Percentiles rank a stretch among this genome's conserved stretches.
Evolutionary conservation across 1,140 invertebrate genomes (phyloP).

Genomic region (Latrodectus geometricus): DNA sequence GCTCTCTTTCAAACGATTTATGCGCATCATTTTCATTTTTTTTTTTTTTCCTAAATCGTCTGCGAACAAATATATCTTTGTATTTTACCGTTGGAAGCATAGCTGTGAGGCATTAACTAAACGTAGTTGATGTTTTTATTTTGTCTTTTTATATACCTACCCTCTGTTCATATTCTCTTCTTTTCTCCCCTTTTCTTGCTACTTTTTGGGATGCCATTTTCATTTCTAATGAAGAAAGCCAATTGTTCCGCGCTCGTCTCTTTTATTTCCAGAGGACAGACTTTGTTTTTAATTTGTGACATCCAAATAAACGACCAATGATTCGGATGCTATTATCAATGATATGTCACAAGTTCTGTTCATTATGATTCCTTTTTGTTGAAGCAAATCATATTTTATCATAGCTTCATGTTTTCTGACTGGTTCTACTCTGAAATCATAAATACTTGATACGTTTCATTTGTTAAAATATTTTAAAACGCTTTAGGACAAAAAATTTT

Average conservation of each 20-base stretch:
- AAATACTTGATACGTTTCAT: too few species aligned
- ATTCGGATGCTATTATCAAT: too few species aligned
- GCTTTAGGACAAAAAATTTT: too few species aligned
- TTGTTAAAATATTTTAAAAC: too few species aligned
- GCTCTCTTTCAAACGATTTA: conserved; percentile 34
- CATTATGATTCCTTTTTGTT: too few species aligned
- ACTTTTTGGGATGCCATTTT: neutral
- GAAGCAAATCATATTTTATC: too few species aligned
- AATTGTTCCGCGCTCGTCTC: conserved; percentile 13
- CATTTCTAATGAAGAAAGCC: conserved; percentile 46
- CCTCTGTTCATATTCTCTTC: neutral
- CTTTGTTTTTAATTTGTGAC: conserved; percentile 25
- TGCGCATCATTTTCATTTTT: neutral
- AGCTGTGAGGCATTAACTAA: conserved; percentile 28
- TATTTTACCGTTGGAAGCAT: neutral
- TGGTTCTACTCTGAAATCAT: too few species aligned
- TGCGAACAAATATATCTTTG: neutral
- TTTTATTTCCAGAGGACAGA: neutral
- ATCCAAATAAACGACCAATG: conserved; percentile 12
- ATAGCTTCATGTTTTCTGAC: too few species aligned
- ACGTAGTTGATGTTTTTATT: conserved; percentile 2
- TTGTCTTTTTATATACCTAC: conserved; percentile 9
- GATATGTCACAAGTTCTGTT: too few species aligned
- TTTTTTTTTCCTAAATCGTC: neutral
- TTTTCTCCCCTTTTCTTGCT: conserved; percentile 7